Conservation (phyloP, 2,113 vertebrate genomes). For the Lota lota region DNA sequence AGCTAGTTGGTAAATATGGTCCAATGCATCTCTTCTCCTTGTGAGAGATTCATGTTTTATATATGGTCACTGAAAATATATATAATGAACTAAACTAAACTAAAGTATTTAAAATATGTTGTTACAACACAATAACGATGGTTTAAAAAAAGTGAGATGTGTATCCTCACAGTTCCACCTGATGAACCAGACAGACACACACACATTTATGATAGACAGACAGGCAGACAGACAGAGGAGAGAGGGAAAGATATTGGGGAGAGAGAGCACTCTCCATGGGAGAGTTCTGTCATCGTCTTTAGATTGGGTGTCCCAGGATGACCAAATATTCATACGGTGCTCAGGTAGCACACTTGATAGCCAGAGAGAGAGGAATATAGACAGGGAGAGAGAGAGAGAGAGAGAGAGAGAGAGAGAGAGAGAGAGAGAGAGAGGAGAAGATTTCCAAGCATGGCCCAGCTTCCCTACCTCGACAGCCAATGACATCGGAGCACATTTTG, state of each 20-base stretch:
- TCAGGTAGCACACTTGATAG: constrained; percentile 72
- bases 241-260: too few relatives aligned
- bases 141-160: too few relatives aligned
- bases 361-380: constrained; percentile 14
- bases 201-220: too few relatives aligned
- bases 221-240: too few relatives aligned
- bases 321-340: constrained; percentile 70
- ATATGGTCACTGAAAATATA: background rate
- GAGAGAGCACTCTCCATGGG: constrained; percentile 33
- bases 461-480: too few relatives aligned
- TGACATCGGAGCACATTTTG: too few relatives aligned
- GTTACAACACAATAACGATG: too few relatives aligned
- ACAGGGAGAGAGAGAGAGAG: background rate
- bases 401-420: background rate
- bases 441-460: too few relatives aligned
- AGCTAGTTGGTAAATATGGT: background rate
- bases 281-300: constrained; percentile 57
- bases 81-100: background rate
- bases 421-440: constrained; percentile 28
- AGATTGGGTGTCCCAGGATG: constrained; percentile 70
- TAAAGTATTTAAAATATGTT: too few relatives aligned
- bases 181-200: too few relatives aligned
- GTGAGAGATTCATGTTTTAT: background rate
- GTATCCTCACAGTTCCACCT: too few relatives aligned
- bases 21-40: background rate